Evolutionary conservation across 2,797 vertebrate species (phyloP).

Genomic region (Tachyglossus aculeatus): DNA sequence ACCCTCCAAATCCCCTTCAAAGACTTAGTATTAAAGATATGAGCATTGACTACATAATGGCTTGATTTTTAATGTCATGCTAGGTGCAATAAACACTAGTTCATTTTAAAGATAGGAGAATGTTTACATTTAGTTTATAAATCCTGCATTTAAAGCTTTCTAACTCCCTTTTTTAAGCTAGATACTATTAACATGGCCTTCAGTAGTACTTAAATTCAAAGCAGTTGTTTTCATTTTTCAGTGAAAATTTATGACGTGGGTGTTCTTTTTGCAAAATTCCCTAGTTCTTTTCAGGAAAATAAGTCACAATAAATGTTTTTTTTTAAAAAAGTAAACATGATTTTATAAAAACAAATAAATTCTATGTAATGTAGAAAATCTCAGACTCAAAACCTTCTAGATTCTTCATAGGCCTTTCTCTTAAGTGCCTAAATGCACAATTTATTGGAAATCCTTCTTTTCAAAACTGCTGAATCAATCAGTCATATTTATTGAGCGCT

Average conservation of each 20-base stretch:
- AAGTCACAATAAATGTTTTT: constrained; percentile 40
- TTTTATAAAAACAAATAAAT: too few species aligned
- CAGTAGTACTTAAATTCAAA: constrained; percentile 43
- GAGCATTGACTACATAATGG: constrained; percentile 9
- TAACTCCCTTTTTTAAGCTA: constrained; percentile 4
- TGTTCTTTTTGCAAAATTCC: constrained; percentile 42
- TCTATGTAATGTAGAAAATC: too few species aligned
- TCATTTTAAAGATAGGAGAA: not conserved
- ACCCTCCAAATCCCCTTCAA: constrained; percentile 3
- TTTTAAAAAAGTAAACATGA: constrained; percentile 36
- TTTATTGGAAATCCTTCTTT: constrained; percentile 19
- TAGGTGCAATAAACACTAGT: not conserved
- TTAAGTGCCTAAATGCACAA: constrained; percentile 3
- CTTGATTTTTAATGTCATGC: not conserved
- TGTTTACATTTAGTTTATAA: not conserved
- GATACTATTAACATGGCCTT: constrained; percentile 28
- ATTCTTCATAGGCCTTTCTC: constrained; percentile 8
- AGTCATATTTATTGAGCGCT: too few species aligned
- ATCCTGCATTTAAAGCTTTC: not conserved
- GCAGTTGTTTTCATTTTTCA: constrained; percentile 53
- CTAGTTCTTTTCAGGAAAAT: constrained; percentile 51
- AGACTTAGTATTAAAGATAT: not conserved
- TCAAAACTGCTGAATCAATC: too few species aligned
- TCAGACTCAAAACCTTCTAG: constrained; percentile 23
- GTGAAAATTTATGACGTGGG: constrained; percentile 38